These are phyloP conservation scores for Scopus umbretta DNA, from an alignment of 2,113 vertebrate species.

Conservation along the genomic window DNA sequence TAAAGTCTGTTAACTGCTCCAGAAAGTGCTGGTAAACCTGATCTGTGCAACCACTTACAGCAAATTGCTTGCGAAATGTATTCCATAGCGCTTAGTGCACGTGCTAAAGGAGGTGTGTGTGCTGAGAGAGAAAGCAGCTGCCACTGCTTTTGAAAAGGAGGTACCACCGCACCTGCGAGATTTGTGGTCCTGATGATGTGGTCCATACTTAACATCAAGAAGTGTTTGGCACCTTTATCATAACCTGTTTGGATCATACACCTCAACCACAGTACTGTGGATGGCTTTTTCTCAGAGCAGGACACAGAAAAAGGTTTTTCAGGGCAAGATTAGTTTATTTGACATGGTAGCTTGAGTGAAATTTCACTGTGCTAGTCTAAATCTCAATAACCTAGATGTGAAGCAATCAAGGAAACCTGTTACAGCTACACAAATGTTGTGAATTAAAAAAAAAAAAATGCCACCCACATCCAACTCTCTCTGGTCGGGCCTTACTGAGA, in stretches of 20 bases:
- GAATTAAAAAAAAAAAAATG: neutral
- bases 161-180: fast-evolving
- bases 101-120: too few relatives aligned
- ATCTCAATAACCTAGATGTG: neutral
- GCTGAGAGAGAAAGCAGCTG: neutral
- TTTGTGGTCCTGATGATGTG: neutral
- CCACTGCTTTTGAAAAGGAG: neutral
- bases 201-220: too few relatives aligned
- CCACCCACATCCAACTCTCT: neutral
- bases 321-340: neutral
- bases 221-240: neutral
- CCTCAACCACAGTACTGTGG: neutral
- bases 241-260: neutral
- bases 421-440: neutral
- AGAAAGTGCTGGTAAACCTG: neutral
- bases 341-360: neutral
- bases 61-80: neutral
- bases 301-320: neutral
- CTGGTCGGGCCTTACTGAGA: neutral
- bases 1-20: neutral
- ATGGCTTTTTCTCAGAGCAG: neutral
- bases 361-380: neutral
- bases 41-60: neutral
- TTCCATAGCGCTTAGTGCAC: neutral
- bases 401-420: neutral